Conservation (phyloP, 2,888 invertebrate genomes). For the Acronicta leporina region DNA sequence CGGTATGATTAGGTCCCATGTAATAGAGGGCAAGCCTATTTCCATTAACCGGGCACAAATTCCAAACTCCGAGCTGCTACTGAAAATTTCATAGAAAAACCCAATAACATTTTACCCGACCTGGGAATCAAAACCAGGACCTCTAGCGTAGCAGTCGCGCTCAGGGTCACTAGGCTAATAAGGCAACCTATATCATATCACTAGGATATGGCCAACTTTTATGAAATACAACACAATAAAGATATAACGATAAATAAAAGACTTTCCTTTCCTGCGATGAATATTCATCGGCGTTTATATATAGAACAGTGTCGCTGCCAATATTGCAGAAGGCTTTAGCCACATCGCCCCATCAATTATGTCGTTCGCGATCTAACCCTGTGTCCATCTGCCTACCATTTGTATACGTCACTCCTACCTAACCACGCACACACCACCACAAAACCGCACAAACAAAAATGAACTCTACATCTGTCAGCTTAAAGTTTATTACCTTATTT, state of each 20-base stretch:
- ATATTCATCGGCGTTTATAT: conserved; percentile 66
- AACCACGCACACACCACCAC: conserved; percentile 53
- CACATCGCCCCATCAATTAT: conserved; percentile 80
- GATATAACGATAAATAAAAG: conserved; percentile 48
- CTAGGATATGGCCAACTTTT: too few relatives aligned
- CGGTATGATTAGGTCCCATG: too few relatives aligned
- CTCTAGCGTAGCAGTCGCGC: too few relatives aligned
- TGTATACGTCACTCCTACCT: conserved; percentile 77
- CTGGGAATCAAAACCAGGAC: too few relatives aligned
- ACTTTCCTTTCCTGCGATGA: conserved; percentile 55
- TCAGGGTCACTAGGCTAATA: too few relatives aligned
- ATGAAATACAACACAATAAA: conserved; percentile 32
- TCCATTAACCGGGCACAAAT: too few relatives aligned
- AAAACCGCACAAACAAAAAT: conserved; percentile 45
- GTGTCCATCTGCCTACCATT: conserved; percentile 82
- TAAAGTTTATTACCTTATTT: conserved; percentile 48
- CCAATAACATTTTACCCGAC: too few relatives aligned
- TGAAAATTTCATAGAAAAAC: too few relatives aligned
- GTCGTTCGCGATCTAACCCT: conserved; percentile 81
- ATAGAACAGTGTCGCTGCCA: conserved; percentile 63
- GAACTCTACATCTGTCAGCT: conserved; percentile 41
- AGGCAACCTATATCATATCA: too few relatives aligned
- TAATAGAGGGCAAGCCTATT: too few relatives aligned
- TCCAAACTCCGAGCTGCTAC: too few relatives aligned
- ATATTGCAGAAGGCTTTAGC: conserved; percentile 64